Conservation (phyloP, 2,888 invertebrate species). For the Trilocha varians region DNA sequence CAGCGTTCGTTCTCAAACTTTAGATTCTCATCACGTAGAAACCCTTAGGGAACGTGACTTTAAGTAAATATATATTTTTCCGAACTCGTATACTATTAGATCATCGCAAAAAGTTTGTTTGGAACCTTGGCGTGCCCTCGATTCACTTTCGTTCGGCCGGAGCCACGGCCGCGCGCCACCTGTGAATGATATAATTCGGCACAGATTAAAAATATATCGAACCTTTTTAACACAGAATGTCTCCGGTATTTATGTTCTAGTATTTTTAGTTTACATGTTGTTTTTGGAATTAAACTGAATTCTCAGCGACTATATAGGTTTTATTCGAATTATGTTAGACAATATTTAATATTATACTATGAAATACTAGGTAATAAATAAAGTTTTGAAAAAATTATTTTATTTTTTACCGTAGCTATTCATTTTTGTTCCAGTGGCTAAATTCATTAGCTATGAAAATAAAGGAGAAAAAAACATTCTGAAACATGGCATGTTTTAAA, state of each 20-base stretch:
- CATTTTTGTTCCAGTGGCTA: no score
- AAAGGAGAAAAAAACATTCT: no score
- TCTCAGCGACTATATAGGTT: no score
- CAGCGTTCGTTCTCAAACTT: constrained; percentile 8
- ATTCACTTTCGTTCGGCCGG: constrained; percentile 31
- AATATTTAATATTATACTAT: no score
- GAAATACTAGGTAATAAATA: no score
- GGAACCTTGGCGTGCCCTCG: constrained; percentile 35
- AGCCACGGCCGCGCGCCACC: constrained; percentile 2
- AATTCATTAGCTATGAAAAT: no score
- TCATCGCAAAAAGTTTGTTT: constrained; percentile 28
- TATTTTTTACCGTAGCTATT: no score
- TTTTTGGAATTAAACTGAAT: no score
- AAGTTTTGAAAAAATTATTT: no score
- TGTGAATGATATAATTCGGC: constrained; percentile 4
- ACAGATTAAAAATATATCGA: not conserved
- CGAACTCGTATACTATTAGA: constrained; percentile 22
- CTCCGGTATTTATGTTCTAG: not conserved
- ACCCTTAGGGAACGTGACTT: constrained; percentile 31
- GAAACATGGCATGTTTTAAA: no score
- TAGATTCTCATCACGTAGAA: constrained; percentile 28
- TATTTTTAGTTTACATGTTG: not conserved
- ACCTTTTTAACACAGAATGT: not conserved
- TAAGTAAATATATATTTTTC: constrained; percentile 19
- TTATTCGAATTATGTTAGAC: no score